A percentile compares a stretch with the other conserved stretches of the same genome.
phyloP scores from a whole-genome alignment of 2,797 vertebrate genomes.

The Otus scops region DNA sequence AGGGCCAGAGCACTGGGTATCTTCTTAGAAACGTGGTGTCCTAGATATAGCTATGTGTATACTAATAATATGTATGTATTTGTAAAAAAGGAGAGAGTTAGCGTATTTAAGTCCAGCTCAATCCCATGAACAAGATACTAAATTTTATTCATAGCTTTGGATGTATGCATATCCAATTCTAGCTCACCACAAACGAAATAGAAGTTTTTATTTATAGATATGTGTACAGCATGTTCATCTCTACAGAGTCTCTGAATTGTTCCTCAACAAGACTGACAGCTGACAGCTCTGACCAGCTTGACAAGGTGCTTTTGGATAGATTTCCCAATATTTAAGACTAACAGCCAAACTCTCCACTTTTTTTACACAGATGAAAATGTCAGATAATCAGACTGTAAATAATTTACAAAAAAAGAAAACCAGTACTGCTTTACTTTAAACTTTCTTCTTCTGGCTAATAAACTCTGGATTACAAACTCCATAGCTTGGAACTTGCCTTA shows the following conservation, averaged over 20 bases:
- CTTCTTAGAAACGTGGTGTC: neutral
- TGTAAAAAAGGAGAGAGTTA: neutral
- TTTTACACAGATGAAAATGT: neutral
- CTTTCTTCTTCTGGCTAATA: neutral
- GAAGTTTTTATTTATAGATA: constrained; percentile 23
- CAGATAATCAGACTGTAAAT: neutral
- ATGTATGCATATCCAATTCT: neutral
- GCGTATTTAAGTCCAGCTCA: neutral
- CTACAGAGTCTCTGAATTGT: neutral
- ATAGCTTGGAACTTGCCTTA: neutral
- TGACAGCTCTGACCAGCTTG: constrained; percentile 19
- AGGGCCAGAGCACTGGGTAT: neutral
- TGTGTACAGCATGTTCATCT: neutral
- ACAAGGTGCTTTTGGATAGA: neutral
- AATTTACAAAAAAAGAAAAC: neutral
- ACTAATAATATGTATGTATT: neutral
- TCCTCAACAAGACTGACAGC: constrained; percentile 7
- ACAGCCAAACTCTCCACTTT: neutral
- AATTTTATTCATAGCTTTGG: constrained; percentile 34
- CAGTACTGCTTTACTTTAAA: neutral
- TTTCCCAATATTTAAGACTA: neutral
- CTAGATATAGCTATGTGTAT: neutral
- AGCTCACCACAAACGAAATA: neutral
- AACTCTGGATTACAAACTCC: neutral
- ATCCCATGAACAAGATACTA: neutral